These are phyloP conservation scores for Callipepla californica DNA, from an alignment of 2,113 vertebrate genomes.

Conservation along the genomic window DNA sequence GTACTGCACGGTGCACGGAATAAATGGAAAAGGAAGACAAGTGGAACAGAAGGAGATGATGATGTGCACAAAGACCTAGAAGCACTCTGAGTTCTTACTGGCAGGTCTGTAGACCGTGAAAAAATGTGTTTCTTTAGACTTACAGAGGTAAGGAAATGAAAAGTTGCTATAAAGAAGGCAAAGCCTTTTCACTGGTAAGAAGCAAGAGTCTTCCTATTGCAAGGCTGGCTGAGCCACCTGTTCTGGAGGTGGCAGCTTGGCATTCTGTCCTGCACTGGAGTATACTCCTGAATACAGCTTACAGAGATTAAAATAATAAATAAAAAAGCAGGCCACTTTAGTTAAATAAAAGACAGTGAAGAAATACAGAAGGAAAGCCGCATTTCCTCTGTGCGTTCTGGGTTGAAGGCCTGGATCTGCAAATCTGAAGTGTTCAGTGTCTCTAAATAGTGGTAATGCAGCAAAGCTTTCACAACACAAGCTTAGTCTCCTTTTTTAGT, in stretches of 20 bases:
- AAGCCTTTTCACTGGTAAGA: neutral
- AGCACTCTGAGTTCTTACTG: neutral
- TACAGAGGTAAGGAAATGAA: neutral
- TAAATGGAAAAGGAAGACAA: neutral
- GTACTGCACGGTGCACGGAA: neutral
- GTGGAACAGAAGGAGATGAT: neutral
- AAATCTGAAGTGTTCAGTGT: neutral
- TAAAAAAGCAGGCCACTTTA: neutral
- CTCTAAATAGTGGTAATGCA: neutral
- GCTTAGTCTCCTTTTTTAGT: neutral
- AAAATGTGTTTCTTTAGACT: neutral
- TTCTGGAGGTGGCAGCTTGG: neutral
- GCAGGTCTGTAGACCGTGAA: neutral
- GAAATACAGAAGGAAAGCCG: neutral
- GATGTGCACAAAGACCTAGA: neutral
- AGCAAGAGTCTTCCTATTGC: neutral
- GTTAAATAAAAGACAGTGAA: neutral
- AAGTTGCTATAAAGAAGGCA: neutral
- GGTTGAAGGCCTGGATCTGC: neutral
- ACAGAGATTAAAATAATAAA: neutral
- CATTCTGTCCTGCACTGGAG: neutral
- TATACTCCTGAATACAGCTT: neutral
- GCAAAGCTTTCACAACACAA: neutral
- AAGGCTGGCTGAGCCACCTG: neutral
- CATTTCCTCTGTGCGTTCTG: neutral